Conservation (phyloP, 2,888 invertebrate species). For the Microlaimidae sp. region DNA sequence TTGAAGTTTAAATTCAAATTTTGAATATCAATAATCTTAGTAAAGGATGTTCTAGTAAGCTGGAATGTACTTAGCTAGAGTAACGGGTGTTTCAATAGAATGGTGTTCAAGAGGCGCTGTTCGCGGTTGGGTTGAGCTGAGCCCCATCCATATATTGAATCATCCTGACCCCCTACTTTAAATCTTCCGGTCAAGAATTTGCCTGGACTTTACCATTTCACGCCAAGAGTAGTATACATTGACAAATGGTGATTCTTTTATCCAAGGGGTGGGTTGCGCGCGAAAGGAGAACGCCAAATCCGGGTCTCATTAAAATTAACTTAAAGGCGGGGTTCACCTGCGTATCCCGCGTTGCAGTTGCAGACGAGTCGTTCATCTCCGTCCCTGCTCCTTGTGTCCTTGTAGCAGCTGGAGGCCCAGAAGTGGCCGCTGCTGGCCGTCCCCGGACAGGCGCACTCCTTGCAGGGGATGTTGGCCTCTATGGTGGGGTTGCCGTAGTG, state of each 20-base stretch:
- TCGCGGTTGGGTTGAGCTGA: too few relatives aligned
- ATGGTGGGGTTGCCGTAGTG: conserved; percentile 87
- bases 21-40: not conserved
- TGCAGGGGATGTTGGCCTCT: conserved; percentile 71
- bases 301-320: too few relatives aligned
- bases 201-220: too few relatives aligned
- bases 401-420: conserved; percentile 67
- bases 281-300: too few relatives aligned
- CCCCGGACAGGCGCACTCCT: conserved; percentile 86
- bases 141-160: too few relatives aligned
- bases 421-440: conserved; percentile 62
- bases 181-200: too few relatives aligned
- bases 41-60: not conserved
- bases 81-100: too few relatives aligned
- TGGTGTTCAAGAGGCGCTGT: too few relatives aligned
- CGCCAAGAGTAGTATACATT: too few relatives aligned
- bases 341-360: conserved; percentile 36
- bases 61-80: not conserved
- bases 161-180: too few relatives aligned
- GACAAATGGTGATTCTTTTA: too few relatives aligned
- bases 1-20: conserved; percentile 50
- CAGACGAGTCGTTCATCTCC: conserved; percentile 48
- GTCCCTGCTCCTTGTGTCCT: conserved; percentile 58
- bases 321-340: conserved; percentile 24
- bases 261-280: too few relatives aligned